Percentiles rank a stretch among this genome's conserved stretches.
Conservation (phyloP, 2,113 vertebrate species). For the Uria lomvia region DNA sequence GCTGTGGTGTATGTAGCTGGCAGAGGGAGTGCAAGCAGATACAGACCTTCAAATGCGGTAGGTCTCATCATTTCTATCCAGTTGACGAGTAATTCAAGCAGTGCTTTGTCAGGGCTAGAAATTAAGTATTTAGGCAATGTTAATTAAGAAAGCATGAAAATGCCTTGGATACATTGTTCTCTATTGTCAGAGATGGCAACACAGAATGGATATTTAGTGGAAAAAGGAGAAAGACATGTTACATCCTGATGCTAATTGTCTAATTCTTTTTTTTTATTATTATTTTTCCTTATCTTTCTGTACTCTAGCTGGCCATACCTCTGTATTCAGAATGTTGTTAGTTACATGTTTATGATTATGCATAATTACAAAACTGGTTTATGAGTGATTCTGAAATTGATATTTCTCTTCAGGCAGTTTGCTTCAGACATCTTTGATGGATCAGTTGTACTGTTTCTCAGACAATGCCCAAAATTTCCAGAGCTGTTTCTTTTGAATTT, state of each 20-base stretch:
- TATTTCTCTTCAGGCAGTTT: neutral
- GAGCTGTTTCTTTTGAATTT: neutral
- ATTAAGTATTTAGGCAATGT: neutral
- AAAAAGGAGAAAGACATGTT: neutral
- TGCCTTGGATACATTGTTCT: neutral
- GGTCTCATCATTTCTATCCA: neutral
- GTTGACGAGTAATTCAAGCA: neutral
- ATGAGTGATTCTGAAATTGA: neutral
- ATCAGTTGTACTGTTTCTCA: neutral
- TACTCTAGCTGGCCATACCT: neutral
- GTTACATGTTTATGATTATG: neutral
- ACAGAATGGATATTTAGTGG: neutral
- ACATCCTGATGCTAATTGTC: neutral
- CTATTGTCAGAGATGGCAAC: neutral
- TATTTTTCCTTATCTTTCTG: neutral
- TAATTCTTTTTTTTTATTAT: neutral
- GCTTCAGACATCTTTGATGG: neutral
- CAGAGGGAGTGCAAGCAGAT: neutral
- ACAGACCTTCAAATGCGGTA: neutral
- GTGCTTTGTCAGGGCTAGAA: neutral
- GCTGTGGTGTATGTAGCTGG: neutral
- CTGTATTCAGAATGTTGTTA: neutral
- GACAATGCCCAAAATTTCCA: neutral
- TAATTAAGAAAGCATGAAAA: neutral
- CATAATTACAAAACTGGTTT: neutral